These are phyloP conservation scores for Plectus sambesii DNA, from an alignment of 1,140 invertebrate genomes.

Conservation along the genomic window DNA sequence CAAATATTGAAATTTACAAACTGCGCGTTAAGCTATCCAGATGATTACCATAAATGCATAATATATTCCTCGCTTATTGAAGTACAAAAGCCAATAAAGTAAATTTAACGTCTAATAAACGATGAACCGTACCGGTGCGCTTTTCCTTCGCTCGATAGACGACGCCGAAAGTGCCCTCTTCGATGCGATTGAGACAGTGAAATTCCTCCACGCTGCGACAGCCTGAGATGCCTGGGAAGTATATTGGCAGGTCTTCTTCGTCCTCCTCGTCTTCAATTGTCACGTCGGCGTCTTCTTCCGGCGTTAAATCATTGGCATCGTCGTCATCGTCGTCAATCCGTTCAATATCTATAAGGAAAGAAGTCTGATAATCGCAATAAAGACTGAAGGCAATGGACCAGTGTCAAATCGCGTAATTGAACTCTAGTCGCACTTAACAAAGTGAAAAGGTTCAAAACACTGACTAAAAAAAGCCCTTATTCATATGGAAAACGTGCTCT, in stretches of 20 bases:
- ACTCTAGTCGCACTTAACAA: too few species aligned
- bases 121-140: slow-evolving; percentile 56
- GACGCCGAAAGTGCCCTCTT: slow-evolving; percentile 91
- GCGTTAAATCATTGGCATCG: slow-evolving; percentile 7
- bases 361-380: too few species aligned
- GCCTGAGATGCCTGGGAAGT: slow-evolving; percentile 52
- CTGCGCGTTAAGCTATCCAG: too few species aligned
- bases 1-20: neutral
- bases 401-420: too few species aligned
- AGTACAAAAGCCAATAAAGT: too few species aligned
- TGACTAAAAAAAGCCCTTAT: too few species aligned
- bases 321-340: slow-evolving; percentile 6
- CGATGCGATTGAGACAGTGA: slow-evolving; percentile 85
- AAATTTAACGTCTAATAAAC: neutral
- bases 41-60: too few species aligned
- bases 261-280: slow-evolving; percentile 16
- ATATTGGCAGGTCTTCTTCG: slow-evolving; percentile 30
- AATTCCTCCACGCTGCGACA: slow-evolving; percentile 97
- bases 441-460: too few species aligned
- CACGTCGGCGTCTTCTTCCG: slow-evolving; percentile 9
- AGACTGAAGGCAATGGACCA: too few species aligned
- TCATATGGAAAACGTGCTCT: too few species aligned
- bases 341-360: too few species aligned
- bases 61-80: too few species aligned
- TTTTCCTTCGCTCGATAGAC: slow-evolving; percentile 92